Conservation (phyloP, 2,797 vertebrate genomes). For the Benthosema pterotum region DNA sequence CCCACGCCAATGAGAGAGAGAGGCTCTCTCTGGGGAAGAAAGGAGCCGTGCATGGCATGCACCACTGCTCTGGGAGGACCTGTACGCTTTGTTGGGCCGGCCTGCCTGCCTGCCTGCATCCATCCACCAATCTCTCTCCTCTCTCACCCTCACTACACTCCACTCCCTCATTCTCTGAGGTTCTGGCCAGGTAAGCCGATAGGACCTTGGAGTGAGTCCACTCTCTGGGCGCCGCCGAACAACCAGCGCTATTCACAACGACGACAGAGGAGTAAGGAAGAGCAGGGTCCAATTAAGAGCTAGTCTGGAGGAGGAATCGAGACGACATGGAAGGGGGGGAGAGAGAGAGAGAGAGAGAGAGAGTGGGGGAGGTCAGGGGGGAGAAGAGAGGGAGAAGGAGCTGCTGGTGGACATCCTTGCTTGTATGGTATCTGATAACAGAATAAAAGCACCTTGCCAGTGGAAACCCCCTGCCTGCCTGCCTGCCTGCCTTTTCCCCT, state of each 20-base stretch:
- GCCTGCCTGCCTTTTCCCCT: too few relatives aligned
- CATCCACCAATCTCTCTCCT: not conserved
- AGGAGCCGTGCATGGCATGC: too few relatives aligned
- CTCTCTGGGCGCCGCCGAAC: conserved; percentile 40
- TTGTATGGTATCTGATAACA: too few relatives aligned
- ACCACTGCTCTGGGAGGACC: too few relatives aligned
- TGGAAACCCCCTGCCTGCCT: too few relatives aligned
- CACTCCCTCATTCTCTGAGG: conserved; percentile 30
- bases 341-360: conserved; percentile 1
- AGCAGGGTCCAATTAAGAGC: conserved; percentile 6
- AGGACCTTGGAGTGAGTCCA: conserved; percentile 56
- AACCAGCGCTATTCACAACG: conserved; percentile 50
- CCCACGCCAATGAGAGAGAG: too few relatives aligned
- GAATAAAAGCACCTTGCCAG: too few relatives aligned
- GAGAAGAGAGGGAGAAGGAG: not conserved
- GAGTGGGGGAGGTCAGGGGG: not conserved
- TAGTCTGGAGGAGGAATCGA: not conserved
- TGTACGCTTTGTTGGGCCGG: too few relatives aligned
- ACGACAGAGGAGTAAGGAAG: conserved; percentile 21
- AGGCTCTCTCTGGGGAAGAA: too few relatives aligned
- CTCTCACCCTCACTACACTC: conserved; percentile 9
- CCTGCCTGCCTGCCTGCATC: too few relatives aligned
- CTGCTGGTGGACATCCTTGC: too few relatives aligned
- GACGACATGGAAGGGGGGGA: not conserved
- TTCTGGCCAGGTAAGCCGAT: conserved; percentile 64